phyloP scores from a whole-genome alignment of 2,888 invertebrate genomes.

The Heliconius ismenius region DNA sequence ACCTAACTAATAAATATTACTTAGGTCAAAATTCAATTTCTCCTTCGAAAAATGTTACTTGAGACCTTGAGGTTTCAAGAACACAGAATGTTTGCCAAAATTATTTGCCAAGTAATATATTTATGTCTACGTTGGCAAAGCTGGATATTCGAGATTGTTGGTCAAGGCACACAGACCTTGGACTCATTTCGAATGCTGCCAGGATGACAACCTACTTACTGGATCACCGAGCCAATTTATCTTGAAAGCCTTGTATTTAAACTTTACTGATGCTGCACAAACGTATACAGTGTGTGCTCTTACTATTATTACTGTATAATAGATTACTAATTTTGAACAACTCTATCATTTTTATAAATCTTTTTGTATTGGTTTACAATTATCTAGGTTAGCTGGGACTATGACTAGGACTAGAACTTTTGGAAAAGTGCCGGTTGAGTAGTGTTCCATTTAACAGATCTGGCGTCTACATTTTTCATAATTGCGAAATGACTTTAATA shows the following conservation, averaged over 20 bases:
- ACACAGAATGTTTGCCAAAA: slow-evolving; percentile 33
- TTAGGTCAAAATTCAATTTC: slow-evolving; percentile 1
- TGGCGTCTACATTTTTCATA: neutral
- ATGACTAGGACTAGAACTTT: too few relatives aligned
- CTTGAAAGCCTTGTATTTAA: slow-evolving; percentile 6
- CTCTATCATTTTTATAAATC: too few relatives aligned
- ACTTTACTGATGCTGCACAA: neutral
- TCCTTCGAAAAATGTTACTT: slow-evolving; percentile 12
- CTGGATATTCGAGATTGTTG: slow-evolving; percentile 20
- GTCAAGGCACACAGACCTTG: slow-evolving; percentile 29
- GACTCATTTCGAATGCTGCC: slow-evolving; percentile 24
- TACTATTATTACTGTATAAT: too few relatives aligned
- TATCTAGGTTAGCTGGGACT: too few relatives aligned
- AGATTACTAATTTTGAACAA: too few relatives aligned
- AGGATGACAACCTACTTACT: slow-evolving; percentile 27
- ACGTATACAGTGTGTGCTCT: neutral
- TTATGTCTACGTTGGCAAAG: slow-evolving; percentile 11
- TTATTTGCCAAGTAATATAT: slow-evolving; percentile 8
- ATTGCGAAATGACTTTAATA: neutral
- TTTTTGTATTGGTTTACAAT: too few relatives aligned
- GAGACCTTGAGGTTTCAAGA: slow-evolving; percentile 32
- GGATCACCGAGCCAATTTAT: slow-evolving; percentile 17
- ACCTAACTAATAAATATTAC: neutral
- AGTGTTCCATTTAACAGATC: neutral
- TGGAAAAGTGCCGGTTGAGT: neutral